Percentiles rank a stretch among this genome's conserved stretches.
Evolutionary conservation across 2,797 vertebrate species (phyloP).

Genomic region (Eulemur albifrons): DNA sequence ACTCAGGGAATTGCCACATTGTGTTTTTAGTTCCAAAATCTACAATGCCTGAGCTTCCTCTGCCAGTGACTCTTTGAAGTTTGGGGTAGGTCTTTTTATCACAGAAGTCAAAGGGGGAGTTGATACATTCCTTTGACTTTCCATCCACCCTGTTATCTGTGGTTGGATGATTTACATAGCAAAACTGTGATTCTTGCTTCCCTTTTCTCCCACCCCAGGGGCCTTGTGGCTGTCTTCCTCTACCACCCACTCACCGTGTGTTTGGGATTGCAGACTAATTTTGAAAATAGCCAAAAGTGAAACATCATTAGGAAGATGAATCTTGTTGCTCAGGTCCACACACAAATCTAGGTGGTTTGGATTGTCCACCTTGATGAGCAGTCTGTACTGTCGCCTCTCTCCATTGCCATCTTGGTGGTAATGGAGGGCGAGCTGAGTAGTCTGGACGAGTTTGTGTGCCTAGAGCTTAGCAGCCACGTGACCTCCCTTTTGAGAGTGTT

Average conservation of each 20-base stretch:
- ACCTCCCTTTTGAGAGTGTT: background rate
- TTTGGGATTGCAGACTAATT: background rate
- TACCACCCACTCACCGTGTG: background rate
- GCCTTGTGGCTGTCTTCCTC: background rate
- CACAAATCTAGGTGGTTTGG: background rate
- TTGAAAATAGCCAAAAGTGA: background rate
- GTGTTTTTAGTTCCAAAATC: slow-evolving; percentile 35
- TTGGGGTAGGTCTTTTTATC: background rate
- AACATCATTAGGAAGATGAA: background rate
- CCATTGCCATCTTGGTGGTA: background rate
- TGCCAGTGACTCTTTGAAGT: background rate
- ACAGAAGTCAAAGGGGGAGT: background rate
- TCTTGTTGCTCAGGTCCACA: background rate
- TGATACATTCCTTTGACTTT: background rate
- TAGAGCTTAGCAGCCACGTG: background rate
- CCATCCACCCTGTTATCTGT: background rate
- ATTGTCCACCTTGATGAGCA: background rate
- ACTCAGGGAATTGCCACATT: background rate
- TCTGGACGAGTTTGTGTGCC: background rate
- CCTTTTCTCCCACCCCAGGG: background rate
- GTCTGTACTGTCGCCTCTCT: background rate
- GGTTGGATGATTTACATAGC: background rate
- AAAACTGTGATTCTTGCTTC: background rate
- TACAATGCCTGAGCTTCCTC: background rate
- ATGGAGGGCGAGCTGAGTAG: background rate